Evolutionary conservation across 2,888 invertebrate species (phyloP).

Genomic region (Cryptophagus acutangulus): DNA sequence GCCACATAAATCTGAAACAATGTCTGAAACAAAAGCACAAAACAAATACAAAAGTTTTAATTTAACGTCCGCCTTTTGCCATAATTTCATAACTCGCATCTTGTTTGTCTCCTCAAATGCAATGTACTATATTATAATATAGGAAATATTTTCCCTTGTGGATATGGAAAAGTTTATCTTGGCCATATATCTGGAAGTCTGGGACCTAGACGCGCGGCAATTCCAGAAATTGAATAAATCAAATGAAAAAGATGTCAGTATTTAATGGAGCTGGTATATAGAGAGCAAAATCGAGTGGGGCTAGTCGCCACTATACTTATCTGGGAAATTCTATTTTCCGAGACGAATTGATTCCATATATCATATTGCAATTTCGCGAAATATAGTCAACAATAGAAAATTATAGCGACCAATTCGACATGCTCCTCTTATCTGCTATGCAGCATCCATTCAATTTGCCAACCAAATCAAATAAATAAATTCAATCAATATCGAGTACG

Average conservation of each 20-base stretch:
- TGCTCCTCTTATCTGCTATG: conserved; percentile 27
- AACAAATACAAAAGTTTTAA: conserved; percentile 17
- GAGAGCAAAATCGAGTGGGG: conserved; percentile 10
- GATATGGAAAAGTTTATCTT: conserved; percentile 3
- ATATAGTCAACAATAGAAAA: conserved; percentile 28
- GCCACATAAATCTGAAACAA: too few species aligned
- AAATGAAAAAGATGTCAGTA: conserved; percentile 18
- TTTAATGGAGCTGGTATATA: conserved; percentile 9
- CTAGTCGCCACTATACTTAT: too few species aligned
- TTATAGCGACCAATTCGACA: conserved; percentile 32
- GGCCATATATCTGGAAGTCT: conserved; percentile 5
- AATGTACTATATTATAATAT: too few species aligned
- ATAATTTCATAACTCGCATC: conserved; percentile 21
- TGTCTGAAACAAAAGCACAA: conserved; percentile 5
- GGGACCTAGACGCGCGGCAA: conserved; percentile 17
- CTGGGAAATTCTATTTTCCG: conserved; percentile 46
- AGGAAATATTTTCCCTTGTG: neutral
- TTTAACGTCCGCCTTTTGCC: conserved; percentile 15
- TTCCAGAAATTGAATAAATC: conserved; percentile 45
- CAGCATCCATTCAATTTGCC: conserved; percentile 26
- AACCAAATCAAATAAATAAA: conserved; percentile 23
- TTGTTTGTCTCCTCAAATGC: conserved; percentile 13
- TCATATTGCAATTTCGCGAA: conserved; percentile 35
- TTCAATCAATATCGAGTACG: conserved; percentile 15
- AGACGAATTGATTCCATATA: conserved; percentile 48